Conservation (phyloP, 2,888 invertebrate species). For the Laspeyria flexula region DNA sequence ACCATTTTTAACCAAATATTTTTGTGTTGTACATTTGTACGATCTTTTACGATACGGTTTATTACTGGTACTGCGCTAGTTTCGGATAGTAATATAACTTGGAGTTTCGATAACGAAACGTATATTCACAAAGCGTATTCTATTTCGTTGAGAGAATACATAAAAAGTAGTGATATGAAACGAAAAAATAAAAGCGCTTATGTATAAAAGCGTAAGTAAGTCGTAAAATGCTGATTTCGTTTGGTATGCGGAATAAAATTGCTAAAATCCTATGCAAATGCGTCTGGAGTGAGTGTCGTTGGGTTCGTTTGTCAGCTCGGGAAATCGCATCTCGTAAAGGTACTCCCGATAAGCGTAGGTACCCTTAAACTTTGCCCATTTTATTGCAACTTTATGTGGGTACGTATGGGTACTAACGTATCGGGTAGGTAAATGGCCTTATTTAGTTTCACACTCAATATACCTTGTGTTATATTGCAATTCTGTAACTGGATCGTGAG, state of each 20-base stretch:
- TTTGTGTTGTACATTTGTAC: constrained; percentile 31
- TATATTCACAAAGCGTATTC: constrained; percentile 34
- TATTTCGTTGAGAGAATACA: constrained; percentile 34
- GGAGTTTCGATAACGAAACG: constrained; percentile 33
- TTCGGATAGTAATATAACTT: constrained; percentile 39
- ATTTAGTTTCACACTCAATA: constrained; percentile 26
- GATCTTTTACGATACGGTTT: constrained; percentile 43
- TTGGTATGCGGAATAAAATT: constrained; percentile 47
- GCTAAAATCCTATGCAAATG: constrained; percentile 54
- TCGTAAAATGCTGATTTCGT: constrained; percentile 52
- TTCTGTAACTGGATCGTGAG: constrained; percentile 25
- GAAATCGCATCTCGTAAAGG: constrained; percentile 34
- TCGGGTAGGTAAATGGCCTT: constrained; percentile 16
- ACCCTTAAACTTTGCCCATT: constrained; percentile 27
- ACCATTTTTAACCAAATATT: constrained; percentile 33
- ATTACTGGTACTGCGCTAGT: constrained; percentile 37
- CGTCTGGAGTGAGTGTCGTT: constrained; percentile 36
- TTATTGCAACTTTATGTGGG: constrained; percentile 29
- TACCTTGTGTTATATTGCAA: constrained; percentile 25
- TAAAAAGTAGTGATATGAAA: constrained; percentile 32
- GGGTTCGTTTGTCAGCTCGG: constrained; percentile 12
- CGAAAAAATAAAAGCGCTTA: constrained; percentile 33
- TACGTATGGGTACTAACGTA: constrained; percentile 15
- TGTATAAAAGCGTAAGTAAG: constrained; percentile 37
- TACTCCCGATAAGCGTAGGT: constrained; percentile 29